These are phyloP conservation scores for Nibea coibor DNA, from an alignment of 2,113 vertebrate species.

Conservation along the genomic window DNA sequence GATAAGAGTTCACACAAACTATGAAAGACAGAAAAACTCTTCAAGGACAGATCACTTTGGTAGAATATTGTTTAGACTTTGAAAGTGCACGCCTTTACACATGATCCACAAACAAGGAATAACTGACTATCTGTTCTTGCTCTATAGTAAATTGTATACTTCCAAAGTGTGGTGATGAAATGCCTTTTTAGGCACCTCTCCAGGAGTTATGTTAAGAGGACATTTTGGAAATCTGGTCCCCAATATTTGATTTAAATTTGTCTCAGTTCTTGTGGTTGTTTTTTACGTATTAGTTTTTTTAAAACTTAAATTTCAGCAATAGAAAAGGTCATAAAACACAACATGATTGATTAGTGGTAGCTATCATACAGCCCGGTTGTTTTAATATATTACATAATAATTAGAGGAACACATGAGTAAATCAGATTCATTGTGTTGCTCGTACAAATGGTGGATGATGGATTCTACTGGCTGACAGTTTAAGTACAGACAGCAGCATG, in stretches of 20 bases:
- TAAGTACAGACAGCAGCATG: too few relatives aligned
- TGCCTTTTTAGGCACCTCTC: neutral
- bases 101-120: conserved; percentile 35
- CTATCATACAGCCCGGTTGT: neutral
- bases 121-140: neutral
- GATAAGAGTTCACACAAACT: conserved; percentile 19
- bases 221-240: neutral
- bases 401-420: neutral
- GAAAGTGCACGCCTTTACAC: neutral
- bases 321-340: neutral
- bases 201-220: neutral
- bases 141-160: neutral
- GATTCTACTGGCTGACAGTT: neutral
- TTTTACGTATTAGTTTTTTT: neutral
- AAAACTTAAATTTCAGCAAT: neutral
- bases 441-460: neutral
- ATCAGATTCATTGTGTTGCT: neutral
- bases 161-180: neutral
- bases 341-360: too few relatives aligned
- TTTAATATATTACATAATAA: neutral
- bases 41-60: conserved; percentile 6
- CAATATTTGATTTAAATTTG: neutral
- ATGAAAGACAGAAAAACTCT: neutral
- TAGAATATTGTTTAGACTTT: conserved; percentile 11
- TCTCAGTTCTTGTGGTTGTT: too few relatives aligned